Percentiles rank a stretch among this genome's conserved stretches.
Conservation (phyloP, 2,888 invertebrate species). For the Odontomyia ornata region DNA sequence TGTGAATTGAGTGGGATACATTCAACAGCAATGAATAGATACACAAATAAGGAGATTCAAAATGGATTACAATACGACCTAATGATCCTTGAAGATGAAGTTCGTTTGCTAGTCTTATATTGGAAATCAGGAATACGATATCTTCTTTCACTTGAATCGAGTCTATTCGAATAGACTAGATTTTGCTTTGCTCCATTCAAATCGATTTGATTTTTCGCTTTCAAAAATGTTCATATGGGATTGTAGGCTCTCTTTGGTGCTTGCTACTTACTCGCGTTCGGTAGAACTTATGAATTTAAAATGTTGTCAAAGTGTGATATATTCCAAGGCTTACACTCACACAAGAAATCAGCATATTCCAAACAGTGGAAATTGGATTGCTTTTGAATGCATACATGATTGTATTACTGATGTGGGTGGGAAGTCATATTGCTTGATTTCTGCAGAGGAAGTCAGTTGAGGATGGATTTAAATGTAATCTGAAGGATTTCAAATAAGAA, state of each 20-base stretch:
- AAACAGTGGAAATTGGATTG: too few relatives aligned
- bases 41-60: slow-evolving; percentile 47
- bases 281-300: too few relatives aligned
- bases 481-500: too few relatives aligned
- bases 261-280: too few relatives aligned
- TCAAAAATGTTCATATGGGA: not conserved
- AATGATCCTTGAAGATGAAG: slow-evolving; percentile 51
- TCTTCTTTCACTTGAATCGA: slow-evolving; percentile 16
- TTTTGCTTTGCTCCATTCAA: not conserved
- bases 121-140: slow-evolving; percentile 47
- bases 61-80: slow-evolving; percentile 51
- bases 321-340: too few relatives aligned
- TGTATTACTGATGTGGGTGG: too few relatives aligned
- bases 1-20: not conserved
- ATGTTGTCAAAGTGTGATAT: too few relatives aligned
- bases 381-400: too few relatives aligned
- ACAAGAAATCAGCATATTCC: too few relatives aligned
- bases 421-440: too few relatives aligned
- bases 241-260: not conserved
- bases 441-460: too few relatives aligned
- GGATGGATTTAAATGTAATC: too few relatives aligned
- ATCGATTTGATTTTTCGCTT: slow-evolving; percentile 10
- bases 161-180: slow-evolving; percentile 12
- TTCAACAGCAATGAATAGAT: slow-evolving; percentile 6
- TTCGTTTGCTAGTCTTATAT: slow-evolving; percentile 47